Base-by-base conservation (phyloP, 2,888 invertebrate genomes). In the Notodonta ziczac region DNA sequence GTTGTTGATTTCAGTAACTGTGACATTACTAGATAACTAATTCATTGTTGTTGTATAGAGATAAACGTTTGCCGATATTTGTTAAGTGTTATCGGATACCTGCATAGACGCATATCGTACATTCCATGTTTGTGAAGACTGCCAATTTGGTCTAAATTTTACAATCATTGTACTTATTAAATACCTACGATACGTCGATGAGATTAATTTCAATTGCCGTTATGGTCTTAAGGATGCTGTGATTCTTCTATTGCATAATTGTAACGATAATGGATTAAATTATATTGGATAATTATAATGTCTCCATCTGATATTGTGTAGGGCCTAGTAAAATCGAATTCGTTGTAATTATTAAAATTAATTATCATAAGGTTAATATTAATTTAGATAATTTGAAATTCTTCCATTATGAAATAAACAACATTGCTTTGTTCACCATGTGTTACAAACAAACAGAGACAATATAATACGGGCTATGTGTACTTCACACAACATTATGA, bases 111-210 rank as follows among this genome's bases (percentile, higher is more conserved):
- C 93, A 93, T 93, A 93, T 93, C 93, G 91, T 90, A 93, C 93
- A 93, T 93, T 93, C 93, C 93, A 93, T 91, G 89, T 92, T 92
- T 90, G 91, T 93, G 84, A 93, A 93, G 93, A 93, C 93, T 93
- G 93, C 92, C 90, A 91, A 91, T 90, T 93, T 92, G 93, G 93
- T 93, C 93, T 93, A 93, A 93, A 93, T 93, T 93, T 91, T 93
- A 93, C 89, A 93, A 90, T 88, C 88, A 89, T 88, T 87, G 85
- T 88, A 89, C 79, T 88, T 84, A 83, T 88, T 87, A 90, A 88
- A 85, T 87, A 90, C 86, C 86, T 89, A 90, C 89, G 90, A 90
- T 90, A 90, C 88, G 91, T 91, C 90, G 90, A 88, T 87, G 89
- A 90, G 85, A 89, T 91, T 91, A 83, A 89, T 92, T 93, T 91